phyloP scores from a whole-genome alignment of 2,113 vertebrate genomes.

The Sprattus sprattus region DNA sequence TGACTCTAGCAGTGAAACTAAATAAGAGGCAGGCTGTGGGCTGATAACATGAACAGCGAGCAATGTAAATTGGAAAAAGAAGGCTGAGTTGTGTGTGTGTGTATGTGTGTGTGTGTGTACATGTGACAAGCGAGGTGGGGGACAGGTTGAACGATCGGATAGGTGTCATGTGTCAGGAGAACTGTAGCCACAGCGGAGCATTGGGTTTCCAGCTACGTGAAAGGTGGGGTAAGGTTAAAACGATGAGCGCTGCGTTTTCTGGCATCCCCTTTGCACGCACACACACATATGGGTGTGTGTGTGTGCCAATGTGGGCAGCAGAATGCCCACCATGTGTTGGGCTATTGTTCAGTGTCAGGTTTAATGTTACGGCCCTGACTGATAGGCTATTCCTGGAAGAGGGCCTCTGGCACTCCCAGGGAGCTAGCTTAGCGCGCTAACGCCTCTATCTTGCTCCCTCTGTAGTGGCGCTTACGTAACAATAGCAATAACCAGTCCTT shows the following conservation, averaged over 20 bases:
- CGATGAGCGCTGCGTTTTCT: constrained; percentile 51
- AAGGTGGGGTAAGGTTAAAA: constrained; percentile 42
- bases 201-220: constrained; percentile 57
- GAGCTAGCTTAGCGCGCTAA: not conserved
- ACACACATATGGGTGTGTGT: not conserved
- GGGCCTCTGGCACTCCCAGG: constrained; percentile 48
- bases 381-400: constrained; percentile 72
- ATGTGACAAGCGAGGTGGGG: not conserved
- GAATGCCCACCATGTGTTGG: constrained; percentile 64
- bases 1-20: no score
- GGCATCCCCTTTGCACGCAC: constrained; percentile 50
- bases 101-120: not conserved
- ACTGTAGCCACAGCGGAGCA: constrained; percentile 46
- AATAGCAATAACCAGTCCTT: not conserved
- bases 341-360: constrained; percentile 76
- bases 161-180: constrained; percentile 65
- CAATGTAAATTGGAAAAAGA: not conserved
- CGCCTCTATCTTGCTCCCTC: no score
- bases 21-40: no score
- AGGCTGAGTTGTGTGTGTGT: not conserved
- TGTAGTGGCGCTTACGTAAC: not conserved
- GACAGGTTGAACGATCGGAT: not conserved
- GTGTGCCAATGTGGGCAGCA: constrained; percentile 44
- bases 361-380: constrained; percentile 77
- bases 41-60: no score